A percentile compares a stretch with the other conserved stretches of the same genome.
phyloP scores from a whole-genome alignment of 2,113 vertebrate genomes.

The Chiloscyllium plagiosum region DNA sequence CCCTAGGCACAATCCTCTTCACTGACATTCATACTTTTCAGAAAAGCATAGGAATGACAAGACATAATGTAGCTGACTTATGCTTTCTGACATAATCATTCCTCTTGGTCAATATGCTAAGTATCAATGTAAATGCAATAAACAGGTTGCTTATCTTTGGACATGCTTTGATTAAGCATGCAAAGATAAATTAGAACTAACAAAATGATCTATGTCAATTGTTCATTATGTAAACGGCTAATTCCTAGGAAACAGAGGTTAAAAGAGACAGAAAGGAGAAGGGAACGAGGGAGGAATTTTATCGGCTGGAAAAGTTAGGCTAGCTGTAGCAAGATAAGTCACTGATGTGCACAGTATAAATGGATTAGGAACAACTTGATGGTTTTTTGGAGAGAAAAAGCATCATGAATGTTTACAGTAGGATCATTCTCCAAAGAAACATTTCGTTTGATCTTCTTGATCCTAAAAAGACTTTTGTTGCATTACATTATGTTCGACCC shows the following conservation, averaged over 20 bases:
- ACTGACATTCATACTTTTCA: neutral
- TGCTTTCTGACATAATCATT: neutral
- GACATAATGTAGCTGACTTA: neutral
- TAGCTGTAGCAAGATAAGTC: neutral
- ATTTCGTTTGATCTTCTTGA: neutral
- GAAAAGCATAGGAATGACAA: neutral
- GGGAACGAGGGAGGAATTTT: neutral
- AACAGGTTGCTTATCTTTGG: neutral
- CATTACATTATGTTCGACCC: neutral
- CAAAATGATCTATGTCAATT: neutral
- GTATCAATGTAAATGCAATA: neutral
- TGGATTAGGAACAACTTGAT: neutral
- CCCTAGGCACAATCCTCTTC: neutral
- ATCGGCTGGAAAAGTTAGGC: neutral
- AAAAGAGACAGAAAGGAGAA: neutral
- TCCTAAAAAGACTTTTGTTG: neutral
- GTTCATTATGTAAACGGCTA: neutral
- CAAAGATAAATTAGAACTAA: neutral
- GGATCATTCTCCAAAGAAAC: neutral
- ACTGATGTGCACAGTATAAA: neutral
- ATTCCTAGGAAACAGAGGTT: neutral
- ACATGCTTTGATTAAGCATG: neutral
- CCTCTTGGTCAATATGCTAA: neutral
- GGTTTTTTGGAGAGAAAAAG: neutral
- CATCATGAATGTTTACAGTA: neutral